phyloP scores from a whole-genome alignment of 2,888 invertebrate species.

The Eulithis prunata region DNA sequence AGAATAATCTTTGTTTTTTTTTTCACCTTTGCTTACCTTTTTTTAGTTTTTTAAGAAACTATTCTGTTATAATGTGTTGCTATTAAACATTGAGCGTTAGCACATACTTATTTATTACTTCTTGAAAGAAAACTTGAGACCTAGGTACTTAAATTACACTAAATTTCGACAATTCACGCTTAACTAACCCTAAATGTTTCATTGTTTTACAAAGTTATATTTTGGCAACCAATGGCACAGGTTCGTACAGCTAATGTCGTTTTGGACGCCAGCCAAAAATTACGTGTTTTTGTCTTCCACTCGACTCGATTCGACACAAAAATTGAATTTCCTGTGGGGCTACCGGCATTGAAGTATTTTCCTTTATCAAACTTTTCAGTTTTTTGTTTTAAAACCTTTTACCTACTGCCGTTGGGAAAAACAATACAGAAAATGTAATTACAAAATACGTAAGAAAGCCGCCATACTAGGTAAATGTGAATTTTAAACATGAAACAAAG shows the following conservation, averaged over 20 bases:
- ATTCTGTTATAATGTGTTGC: no score
- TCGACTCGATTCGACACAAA: slow-evolving; percentile 26
- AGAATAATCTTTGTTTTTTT: no score
- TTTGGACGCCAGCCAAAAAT: slow-evolving; percentile 22
- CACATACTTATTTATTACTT: no score
- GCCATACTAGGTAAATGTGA: no score
- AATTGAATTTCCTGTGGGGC: slow-evolving; percentile 38
- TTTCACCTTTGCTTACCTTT: no score
- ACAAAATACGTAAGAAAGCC: neutral
- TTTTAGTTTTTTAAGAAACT: no score
- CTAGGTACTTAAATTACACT: no score
- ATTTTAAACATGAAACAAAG: no score
- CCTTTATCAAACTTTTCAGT: slow-evolving; percentile 16
- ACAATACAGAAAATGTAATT: slow-evolving; percentile 4
- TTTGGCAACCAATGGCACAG: slow-evolving; percentile 1
- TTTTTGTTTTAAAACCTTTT: slow-evolving; percentile 9
- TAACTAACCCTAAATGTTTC: neutral
- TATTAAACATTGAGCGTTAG: no score
- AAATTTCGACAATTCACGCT: neutral
- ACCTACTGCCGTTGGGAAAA: neutral
- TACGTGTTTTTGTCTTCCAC: slow-evolving; percentile 15
- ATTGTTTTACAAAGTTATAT: neutral
- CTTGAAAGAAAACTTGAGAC: no score
- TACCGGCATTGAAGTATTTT: slow-evolving; percentile 5
- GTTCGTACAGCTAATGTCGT: slow-evolving; percentile 8